Percentiles rank a stretch among this genome's conserved stretches.
Evolutionary conservation across 2,113 vertebrate genomes (phyloP).

Genomic region (Oncorhynchus kisutch): DNA sequence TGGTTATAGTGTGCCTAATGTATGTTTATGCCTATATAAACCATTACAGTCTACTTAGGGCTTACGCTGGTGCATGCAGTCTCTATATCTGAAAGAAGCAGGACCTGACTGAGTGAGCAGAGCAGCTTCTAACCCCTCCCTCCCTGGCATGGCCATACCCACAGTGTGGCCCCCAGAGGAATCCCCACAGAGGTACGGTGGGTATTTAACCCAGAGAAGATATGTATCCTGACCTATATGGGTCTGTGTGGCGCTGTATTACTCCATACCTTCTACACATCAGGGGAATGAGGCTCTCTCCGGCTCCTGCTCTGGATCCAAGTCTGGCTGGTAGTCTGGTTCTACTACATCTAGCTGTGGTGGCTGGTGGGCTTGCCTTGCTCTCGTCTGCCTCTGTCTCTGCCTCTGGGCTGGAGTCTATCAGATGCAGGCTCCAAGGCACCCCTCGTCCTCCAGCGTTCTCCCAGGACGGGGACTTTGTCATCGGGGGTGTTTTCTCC

Average conservation of each 20-base stretch:
- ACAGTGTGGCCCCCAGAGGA: background rate
- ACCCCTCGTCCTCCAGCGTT: constrained; percentile 40
- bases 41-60: no score
- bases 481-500: constrained; percentile 66
- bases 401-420: constrained; percentile 7
- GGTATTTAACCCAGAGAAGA: background rate
- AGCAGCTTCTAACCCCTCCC: no score
- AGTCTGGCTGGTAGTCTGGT: background rate
- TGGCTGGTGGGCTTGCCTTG: background rate
- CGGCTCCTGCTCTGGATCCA: constrained; percentile 3
- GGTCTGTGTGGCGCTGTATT: background rate
- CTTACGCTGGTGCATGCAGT: no score
- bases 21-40: no score
- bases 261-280: background rate
- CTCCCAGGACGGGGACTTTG: constrained; percentile 60
- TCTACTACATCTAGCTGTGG: background rate
- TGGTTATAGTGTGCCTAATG: no score
- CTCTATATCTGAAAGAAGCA: background rate
- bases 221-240: background rate
- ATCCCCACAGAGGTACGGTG: background rate
- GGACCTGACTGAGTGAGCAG: background rate
- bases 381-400: background rate
- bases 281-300: constrained; percentile 12
- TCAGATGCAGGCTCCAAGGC: constrained; percentile 52
- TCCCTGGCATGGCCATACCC: no score